Evolutionary conservation across 2,113 vertebrate species (phyloP), one percentile per base, ranked within the genome.

Genomic region (Tachysurus vachellii): DNA sequence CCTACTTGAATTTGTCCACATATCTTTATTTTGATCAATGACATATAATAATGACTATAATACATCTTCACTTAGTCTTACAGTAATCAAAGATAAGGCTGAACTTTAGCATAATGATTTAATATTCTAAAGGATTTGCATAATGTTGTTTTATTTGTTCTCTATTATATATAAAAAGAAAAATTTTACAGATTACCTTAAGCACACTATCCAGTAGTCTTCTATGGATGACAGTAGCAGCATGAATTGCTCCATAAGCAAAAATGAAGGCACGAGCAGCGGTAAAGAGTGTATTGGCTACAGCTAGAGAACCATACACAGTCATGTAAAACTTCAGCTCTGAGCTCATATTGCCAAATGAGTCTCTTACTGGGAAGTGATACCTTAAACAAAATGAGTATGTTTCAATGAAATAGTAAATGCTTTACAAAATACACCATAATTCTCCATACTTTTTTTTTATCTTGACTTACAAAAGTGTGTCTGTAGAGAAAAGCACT

Each of bases 231-330:
- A 90, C 91, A 1, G 91, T 89, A 0, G 98, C 97, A 0, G 98
- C 98, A 19, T 83, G 88, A 88, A 98, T 92, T 61, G 93, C 92
- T 14, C 98, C 98, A 0, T 94, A 97, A 1, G 98, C 97, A 0
- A 99, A 99, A 4, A 99, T 95, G 91, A 98, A 95, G 0, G 98
- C 96, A 42, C 98, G 95, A 76, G 96, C 84, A 5, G 97, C 95
- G 0, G 98, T 98, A 92, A 97, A 98, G 89, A 99, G 16, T 0
- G 97, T 98, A 93, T 99, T 99, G 66, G 93, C 92, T 0, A 88
- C 95, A 2, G 96, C 98, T 13, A 99, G 95, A 87, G 94, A 93
- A 5, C 95, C 93, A 26, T 99, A 99, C 54, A 99, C 94, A 0
- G 89, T 95, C 91, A 99, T 92, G 91, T 98, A 99, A 91, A 97